Conservation (phyloP, 2,888 invertebrate genomes). For the Hipparchia semele region DNA sequence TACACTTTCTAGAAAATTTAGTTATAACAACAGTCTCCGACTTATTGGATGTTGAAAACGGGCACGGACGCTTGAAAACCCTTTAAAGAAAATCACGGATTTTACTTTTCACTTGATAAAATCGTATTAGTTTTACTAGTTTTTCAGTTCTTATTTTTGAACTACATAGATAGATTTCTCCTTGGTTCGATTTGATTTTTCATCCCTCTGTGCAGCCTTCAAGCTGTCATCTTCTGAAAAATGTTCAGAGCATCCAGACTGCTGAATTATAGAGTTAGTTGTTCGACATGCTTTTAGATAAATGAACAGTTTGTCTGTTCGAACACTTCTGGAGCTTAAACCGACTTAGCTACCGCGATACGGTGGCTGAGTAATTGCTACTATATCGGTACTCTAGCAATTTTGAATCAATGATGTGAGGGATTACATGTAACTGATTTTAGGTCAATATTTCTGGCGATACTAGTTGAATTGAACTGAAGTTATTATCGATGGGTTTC, state of each 20-base stretch:
- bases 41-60: no score
- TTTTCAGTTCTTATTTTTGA: background rate
- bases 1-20: no score
- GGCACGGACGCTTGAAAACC: no score
- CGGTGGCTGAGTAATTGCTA: conserved; percentile 63
- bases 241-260: conserved; percentile 47
- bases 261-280: conserved; percentile 59
- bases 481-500: background rate
- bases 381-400: conserved; percentile 51
- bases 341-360: conserved; percentile 46
- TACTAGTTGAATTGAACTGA: conserved; percentile 1
- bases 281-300: conserved; percentile 68
- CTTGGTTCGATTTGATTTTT: conserved; percentile 31
- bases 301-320: conserved; percentile 61
- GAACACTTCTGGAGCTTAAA: conserved; percentile 52
- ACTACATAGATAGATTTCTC: background rate
- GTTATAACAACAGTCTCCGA: no score
- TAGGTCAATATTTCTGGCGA: conserved; percentile 19
- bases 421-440: conserved; percentile 31
- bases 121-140: background rate
- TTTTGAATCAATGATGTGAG: conserved; percentile 42
- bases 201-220: conserved; percentile 40
- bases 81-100: no score
- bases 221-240: conserved; percentile 54
- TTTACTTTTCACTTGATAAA: no score